phyloP scores from a whole-genome alignment of 2,113 vertebrate species.

The Camelus dromedarius region DNA sequence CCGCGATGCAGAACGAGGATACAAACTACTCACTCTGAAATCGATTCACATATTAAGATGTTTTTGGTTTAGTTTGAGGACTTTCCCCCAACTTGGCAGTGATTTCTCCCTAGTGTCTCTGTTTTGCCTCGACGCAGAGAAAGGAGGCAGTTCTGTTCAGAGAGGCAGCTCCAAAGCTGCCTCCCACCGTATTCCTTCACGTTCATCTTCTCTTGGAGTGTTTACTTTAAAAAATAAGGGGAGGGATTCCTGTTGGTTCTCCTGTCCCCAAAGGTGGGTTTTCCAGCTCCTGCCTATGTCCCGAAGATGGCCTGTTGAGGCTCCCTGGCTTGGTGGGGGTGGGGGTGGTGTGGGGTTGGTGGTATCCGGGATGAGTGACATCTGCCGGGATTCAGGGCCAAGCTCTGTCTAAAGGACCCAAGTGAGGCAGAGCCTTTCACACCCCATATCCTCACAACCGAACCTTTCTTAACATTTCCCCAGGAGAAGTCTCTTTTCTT shows the following conservation, averaged over 20 bases:
- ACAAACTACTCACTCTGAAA: background rate
- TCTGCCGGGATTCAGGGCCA: background rate
- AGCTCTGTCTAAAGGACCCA: no score
- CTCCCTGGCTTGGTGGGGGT: no score
- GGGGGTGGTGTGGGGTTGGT: no score
- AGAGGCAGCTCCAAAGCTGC: background rate
- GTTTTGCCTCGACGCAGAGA: background rate
- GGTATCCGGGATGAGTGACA: no score
- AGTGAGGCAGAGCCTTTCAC: background rate
- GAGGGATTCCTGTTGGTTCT: background rate
- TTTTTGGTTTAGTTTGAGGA: background rate
- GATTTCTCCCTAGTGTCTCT: background rate
- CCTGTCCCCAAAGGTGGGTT: background rate
- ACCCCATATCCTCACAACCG: background rate
- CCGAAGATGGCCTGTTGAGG: accelerated
- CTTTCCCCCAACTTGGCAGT: background rate
- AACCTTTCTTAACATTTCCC: background rate
- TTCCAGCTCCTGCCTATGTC: background rate
- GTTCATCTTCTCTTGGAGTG: background rate
- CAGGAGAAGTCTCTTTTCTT: background rate
- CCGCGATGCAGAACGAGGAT: background rate
- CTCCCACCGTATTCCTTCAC: background rate
- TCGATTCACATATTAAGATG: background rate
- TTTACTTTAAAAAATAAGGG: background rate
- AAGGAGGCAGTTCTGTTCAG: background rate